These are phyloP conservation scores for Lasioglossum vierecki DNA, from an alignment of 2,888 invertebrate genomes.

Conservation along the genomic window DNA sequence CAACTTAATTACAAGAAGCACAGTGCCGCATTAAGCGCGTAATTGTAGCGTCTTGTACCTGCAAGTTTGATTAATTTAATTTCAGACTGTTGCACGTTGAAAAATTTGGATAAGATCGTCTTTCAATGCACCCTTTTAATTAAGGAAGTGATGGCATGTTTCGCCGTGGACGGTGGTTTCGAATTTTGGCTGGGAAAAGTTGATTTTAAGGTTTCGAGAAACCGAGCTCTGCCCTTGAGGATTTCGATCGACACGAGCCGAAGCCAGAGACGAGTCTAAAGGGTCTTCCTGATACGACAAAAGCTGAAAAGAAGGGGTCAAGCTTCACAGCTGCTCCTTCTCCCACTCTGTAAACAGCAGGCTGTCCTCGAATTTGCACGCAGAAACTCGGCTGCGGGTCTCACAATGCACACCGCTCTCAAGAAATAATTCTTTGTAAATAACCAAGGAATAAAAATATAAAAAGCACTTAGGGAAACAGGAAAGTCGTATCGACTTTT, in stretches of 20 bases:
- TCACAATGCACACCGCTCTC: background rate
- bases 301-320: constrained; percentile 52
- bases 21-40: background rate
- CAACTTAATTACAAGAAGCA: background rate
- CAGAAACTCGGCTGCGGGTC: background rate
- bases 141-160: background rate
- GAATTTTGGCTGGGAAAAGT: background rate
- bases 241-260: constrained; percentile 15
- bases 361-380: constrained; percentile 50
- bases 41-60: background rate
- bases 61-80: background rate
- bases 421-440: background rate
- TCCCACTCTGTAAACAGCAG: constrained; percentile 23
- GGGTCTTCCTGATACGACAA: constrained; percentile 45
- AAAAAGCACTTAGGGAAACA: background rate
- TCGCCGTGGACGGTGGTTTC: background rate
- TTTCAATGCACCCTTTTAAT: background rate
- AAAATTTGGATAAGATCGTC: background rate
- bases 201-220: constrained; percentile 23
- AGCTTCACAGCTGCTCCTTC: constrained; percentile 41
- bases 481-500: background rate
- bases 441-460: background rate
- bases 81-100: background rate
- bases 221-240: background rate
- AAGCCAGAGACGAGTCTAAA: constrained; percentile 1